These are phyloP conservation scores for Lordiphosa fenestrarum DNA, from an alignment of 2,888 invertebrate species.

Conservation along the genomic window DNA sequence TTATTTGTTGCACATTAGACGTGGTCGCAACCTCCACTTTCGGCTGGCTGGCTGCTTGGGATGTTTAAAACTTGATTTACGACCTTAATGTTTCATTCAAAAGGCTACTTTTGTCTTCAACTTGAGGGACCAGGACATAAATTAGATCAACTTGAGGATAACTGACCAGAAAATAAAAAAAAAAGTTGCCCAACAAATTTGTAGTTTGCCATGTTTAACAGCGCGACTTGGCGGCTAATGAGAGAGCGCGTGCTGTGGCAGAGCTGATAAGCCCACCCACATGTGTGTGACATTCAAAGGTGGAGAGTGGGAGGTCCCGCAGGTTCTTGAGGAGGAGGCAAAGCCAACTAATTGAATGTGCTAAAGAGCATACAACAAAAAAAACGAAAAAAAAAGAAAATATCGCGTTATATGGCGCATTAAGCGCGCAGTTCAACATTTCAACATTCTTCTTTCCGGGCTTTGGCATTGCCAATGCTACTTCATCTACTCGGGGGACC, in stretches of 20 bases:
- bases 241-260: constrained; percentile 25
- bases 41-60: constrained; percentile 15
- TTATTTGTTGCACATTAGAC: too few species aligned
- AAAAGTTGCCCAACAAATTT: constrained; percentile 25
- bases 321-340: constrained; percentile 44
- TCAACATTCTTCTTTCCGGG: constrained; percentile 25
- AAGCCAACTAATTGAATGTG: constrained; percentile 73
- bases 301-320: constrained; percentile 28
- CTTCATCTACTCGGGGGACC: constrained; percentile 7
- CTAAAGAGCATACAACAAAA: constrained; percentile 34
- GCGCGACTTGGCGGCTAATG: constrained; percentile 51
- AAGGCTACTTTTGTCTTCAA: constrained; percentile 35
- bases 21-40: constrained; percentile 1
- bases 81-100: constrained; percentile 5
- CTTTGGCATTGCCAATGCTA: constrained; percentile 15
- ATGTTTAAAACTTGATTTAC: constrained; percentile 58
- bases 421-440: constrained; percentile 57
- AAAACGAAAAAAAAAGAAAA: constrained; percentile 18
- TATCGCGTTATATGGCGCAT: constrained; percentile 63
- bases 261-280: constrained; percentile 8
- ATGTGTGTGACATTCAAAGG: constrained; percentile 8
- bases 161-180: constrained; percentile 21
- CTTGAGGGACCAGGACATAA: constrained; percentile 36
- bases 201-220: constrained; percentile 31
- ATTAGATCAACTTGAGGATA: constrained; percentile 45